Base-by-base conservation (phyloP, 2,797 vertebrate genomes). In the Lindbergichthys nudifrons region DNA sequence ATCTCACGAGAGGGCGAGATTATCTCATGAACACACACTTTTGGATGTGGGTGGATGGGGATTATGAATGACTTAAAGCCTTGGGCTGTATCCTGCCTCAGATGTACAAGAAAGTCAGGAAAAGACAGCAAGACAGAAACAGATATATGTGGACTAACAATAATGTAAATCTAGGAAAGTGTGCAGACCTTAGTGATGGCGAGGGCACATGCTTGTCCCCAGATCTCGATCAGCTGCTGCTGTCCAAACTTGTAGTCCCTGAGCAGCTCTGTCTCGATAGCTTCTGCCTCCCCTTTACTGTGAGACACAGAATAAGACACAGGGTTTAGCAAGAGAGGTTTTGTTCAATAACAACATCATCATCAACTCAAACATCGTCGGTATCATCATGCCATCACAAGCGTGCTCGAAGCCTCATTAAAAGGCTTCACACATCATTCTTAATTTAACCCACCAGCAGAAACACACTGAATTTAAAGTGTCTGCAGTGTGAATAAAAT, bases 211-310 rank as follows among this genome's bases (percentile, higher is more conserved):
- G 96, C 97, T 2, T 98, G 96, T 52, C 98, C 98, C 91, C 96
- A 97, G 54, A 99, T 96, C 92, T 99, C 98, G 32, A 97, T 95
- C 74, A 99, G 94, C 93, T 99, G 98, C 93, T 97, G 97, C 61
- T 95, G 93, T 75, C 97, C 97, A 19, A 99, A 99, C 61, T 90
- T 94, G 70, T 98, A 99, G 81, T 99, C 98, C 74, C 91, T 96
- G 65, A 97, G 85, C 7, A 98, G 94, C 89, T 99, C 97, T 60
- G 90, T 93, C 91, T 98, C 97, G 14, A 98, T 92, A 9, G 96
- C 95, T 4, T 92, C 87, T 0, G 93, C 96, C 86, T 98, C 98
- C 1, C 82, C 94, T 83, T 95, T 94, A 91, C 98, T 98, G 93
- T 13, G 32, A 75, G 58, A 84, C 65, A 90, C 57, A 89, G 21